Evolutionary conservation across 2,888 invertebrate species (phyloP).

Genomic region (Calameuta filiformis): DNA sequence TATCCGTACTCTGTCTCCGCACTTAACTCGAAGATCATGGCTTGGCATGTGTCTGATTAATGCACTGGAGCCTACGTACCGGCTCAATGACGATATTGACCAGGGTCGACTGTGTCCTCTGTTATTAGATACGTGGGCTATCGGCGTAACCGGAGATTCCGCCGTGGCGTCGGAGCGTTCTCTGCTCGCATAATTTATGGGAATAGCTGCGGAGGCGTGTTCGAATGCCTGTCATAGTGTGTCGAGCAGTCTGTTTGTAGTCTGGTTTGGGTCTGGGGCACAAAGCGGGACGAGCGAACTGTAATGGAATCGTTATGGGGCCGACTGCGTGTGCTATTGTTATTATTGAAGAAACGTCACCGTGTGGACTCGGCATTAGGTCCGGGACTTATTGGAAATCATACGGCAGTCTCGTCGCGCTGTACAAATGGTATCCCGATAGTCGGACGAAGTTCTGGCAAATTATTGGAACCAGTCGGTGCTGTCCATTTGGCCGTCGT

Average conservation of each 20-base stretch:
- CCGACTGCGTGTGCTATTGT: slow-evolving; percentile 21
- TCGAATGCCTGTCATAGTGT: slow-evolving; percentile 31
- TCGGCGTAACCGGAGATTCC: slow-evolving; percentile 49
- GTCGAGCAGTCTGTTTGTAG: slow-evolving; percentile 26
- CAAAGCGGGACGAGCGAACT: not conserved
- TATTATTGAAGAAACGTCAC: not conserved
- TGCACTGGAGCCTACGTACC: slow-evolving; percentile 10
- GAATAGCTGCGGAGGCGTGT: slow-evolving; percentile 37
- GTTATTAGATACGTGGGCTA: slow-evolving; percentile 46
- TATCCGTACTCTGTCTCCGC: not conserved
- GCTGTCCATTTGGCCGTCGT: too few species aligned
- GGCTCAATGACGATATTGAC: slow-evolving; percentile 53
- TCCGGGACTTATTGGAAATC: too few species aligned
- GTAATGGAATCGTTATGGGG: slow-evolving; percentile 18
- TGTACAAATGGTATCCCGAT: too few species aligned
- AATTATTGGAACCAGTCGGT: too few species aligned
- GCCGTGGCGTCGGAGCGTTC: slow-evolving; percentile 14
- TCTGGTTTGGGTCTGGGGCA: slow-evolving; percentile 27
- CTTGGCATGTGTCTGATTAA: slow-evolving; percentile 19
- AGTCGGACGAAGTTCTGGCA: too few species aligned
- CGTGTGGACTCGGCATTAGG: too few species aligned
- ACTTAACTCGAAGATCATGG: not conserved
- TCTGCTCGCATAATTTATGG: slow-evolving; percentile 33
- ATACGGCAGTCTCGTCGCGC: too few species aligned
- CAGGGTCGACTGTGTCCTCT: slow-evolving; percentile 41